Conservation (phyloP, 2,797 vertebrate species). For the Zenarchopterus dispar region DNA sequence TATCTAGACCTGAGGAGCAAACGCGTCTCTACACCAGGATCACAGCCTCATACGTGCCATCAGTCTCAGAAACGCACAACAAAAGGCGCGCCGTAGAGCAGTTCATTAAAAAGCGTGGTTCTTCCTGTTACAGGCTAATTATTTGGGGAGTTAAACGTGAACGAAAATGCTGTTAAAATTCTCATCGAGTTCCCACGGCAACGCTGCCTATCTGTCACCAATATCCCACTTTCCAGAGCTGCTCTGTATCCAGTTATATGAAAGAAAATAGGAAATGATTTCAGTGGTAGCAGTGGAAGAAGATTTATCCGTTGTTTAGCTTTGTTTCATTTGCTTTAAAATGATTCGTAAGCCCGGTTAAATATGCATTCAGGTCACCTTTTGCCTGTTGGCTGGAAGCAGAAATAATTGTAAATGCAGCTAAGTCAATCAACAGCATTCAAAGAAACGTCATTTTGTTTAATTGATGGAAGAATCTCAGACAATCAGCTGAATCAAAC, state of each 20-base stretch:
- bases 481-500: no score
- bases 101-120: background rate
- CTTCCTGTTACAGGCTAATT: no score
- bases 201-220: background rate
- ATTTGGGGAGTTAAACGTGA: no score
- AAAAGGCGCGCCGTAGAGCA: background rate
- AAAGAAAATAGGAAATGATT: background rate
- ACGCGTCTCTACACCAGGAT: background rate
- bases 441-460: background rate
- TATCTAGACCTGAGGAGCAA: conserved; percentile 20
- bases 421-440: background rate
- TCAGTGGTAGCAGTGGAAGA: background rate
- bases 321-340: background rate
- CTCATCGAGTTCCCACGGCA: background rate
- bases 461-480: background rate
- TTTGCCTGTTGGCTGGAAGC: background rate
- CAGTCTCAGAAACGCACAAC: background rate
- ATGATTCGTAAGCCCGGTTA: background rate
- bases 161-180: no score
- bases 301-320: no score
- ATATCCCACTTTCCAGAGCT: background rate
- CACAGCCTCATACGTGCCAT: background rate
- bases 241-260: background rate
- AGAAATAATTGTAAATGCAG: background rate
- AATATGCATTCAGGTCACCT: background rate